These are phyloP conservation scores for Ophioninae sp. DNA, from an alignment of 2,888 invertebrate genomes.

Conservation along the genomic window DNA sequence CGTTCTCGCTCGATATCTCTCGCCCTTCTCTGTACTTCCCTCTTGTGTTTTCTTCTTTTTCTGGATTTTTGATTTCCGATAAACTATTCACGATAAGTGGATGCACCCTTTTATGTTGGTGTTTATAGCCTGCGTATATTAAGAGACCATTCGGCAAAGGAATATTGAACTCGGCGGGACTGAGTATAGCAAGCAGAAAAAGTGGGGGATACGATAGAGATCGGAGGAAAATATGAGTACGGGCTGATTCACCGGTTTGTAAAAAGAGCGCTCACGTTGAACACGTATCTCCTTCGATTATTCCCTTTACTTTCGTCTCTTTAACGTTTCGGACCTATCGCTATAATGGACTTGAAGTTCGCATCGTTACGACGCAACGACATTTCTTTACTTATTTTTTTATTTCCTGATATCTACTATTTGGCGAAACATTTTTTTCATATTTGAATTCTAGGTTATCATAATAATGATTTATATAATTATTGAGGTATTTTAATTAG, in stretches of 20 bases:
- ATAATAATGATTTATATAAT: too few species aligned
- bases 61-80: conserved; percentile 18
- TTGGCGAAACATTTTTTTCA: too few species aligned
- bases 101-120: conserved; percentile 26
- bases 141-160: conserved; percentile 51
- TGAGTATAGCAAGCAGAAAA: conserved; percentile 49
- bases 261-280: conserved; percentile 15
- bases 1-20: neutral
- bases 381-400: too few species aligned
- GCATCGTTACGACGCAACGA: too few species aligned
- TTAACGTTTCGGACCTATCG: conserved; percentile 35
- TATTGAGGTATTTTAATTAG: too few species aligned
- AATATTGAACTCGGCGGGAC: conserved; percentile 60
- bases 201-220: conserved; percentile 8
- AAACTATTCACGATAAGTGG: conserved; percentile 2
- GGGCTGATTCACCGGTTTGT: conserved; percentile 3
- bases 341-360: too few species aligned
- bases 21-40: too few species aligned
- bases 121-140: conserved; percentile 32
- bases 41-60: neutral
- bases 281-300: conserved; percentile 39
- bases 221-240: conserved; percentile 35
- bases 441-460: too few species aligned
- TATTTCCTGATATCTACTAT: too few species aligned
- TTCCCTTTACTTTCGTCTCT: conserved; percentile 34